Evolutionary conservation across 2,888 invertebrate species (phyloP), one percentile per base, ranked within the genome.

Genomic region (Chalcosyrphus nemorum): DNA sequence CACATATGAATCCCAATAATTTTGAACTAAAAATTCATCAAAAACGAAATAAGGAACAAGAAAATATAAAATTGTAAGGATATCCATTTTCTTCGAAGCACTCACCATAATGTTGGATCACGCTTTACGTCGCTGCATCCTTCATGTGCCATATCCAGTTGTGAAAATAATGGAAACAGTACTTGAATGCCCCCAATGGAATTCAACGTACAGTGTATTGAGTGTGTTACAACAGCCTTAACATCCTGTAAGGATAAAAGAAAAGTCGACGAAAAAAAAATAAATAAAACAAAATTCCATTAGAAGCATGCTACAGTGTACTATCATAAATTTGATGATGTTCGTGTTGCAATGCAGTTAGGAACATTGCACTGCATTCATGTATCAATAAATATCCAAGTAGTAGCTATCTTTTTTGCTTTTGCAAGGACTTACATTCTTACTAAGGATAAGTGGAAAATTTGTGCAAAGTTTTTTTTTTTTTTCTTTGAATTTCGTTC

Each of bases 101-200:
- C 93, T 93, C 93, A 97, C 97, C 97, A 97, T 89, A 97, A 93
- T 89, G 96, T 95, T 85, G 97, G 95, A 92, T 97, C 97, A 90
- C 96, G 94, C 92, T 97, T 97, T 86, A 95, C 94, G 90, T 97
- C 97, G 80, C 94, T 94, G 43, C 95, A 93, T 85, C 95, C 95
- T 91, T 97, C 97, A 92, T 97, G 97, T 87, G 97, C 96, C 93
- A 98, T 94, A 92, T 99, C 99, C 90, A 99, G 93, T 92, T 99
- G 99, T 27, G 98, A 97, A 93, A 99, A 99, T 89, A 99, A 93
- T 86, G 99, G 99, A 92, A 99, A 98, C 87, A 99, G 93, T 89
- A 99, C 98, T 93, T 97, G 98, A 90, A 99, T 98, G 86, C 99
- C 99, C 86, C 99, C 99, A 90, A 99, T 97, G 70, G 99, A 99